A percentile compares a stretch with the other conserved stretches of the same genome.
Evolutionary conservation across 2,888 invertebrate species (phyloP).

Genomic region (Globia sparganii): DNA sequence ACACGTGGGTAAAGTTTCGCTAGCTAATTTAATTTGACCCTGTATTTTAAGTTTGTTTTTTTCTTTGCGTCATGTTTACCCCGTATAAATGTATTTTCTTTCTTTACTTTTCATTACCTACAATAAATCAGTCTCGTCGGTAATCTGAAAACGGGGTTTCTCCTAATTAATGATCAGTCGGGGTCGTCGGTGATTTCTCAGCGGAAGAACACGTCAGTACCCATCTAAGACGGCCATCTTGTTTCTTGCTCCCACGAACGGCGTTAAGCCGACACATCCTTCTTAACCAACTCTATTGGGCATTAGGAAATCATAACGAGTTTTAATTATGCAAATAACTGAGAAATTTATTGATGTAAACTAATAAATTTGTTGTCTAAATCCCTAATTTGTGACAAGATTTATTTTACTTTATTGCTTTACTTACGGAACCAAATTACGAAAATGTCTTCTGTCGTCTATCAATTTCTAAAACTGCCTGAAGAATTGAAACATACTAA

Average conservation of each 20-base stretch:
- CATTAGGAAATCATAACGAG: slow-evolving; percentile 60
- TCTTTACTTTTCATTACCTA: slow-evolving; percentile 14
- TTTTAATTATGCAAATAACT: slow-evolving; percentile 60
- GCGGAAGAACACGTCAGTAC: slow-evolving; percentile 55
- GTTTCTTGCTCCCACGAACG: slow-evolving; percentile 57
- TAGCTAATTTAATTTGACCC: background rate
- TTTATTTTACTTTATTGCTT: slow-evolving; percentile 49
- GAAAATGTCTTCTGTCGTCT: slow-evolving; percentile 22
- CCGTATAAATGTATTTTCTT: background rate
- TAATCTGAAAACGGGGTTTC: slow-evolving; percentile 43
- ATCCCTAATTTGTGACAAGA: slow-evolving; percentile 52
- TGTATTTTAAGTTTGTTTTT: background rate
- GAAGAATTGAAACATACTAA: slow-evolving; percentile 7
- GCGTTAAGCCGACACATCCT: slow-evolving; percentile 71
- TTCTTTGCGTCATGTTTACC: background rate
- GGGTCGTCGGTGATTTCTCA: slow-evolving; percentile 52
- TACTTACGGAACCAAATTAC: slow-evolving; percentile 23
- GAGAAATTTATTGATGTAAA: slow-evolving; percentile 56
- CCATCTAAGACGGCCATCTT: slow-evolving; percentile 51
- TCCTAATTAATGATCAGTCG: slow-evolving; percentile 50
- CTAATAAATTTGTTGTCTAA: slow-evolving; percentile 44
- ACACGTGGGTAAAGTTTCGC: background rate
- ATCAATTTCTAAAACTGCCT: slow-evolving; percentile 7
- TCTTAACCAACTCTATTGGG: slow-evolving; percentile 60
- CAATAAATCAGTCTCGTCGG: slow-evolving; percentile 48